phyloP scores from a whole-genome alignment of 2,888 invertebrate genomes.

The Drosophila nigricruria region DNA sequence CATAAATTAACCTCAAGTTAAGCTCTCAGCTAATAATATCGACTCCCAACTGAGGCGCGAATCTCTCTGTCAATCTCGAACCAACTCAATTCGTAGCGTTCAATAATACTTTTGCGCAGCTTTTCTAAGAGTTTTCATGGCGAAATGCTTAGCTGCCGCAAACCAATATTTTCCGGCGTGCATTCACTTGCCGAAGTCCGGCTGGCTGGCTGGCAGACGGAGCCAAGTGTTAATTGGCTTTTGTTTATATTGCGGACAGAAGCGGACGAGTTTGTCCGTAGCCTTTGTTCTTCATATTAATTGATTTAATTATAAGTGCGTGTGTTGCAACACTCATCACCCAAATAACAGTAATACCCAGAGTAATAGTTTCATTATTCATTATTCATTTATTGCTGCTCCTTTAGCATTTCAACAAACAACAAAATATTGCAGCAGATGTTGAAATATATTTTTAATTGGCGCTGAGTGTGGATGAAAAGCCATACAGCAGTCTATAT shows the following conservation, averaged over 20 bases:
- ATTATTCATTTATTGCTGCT: background rate
- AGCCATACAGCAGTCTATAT: background rate
- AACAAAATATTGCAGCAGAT: constrained; percentile 32
- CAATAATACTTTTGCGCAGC: constrained; percentile 28
- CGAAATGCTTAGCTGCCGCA: constrained; percentile 30
- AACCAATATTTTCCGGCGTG: constrained; percentile 55
- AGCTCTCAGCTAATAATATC: background rate
- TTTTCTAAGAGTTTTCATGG: constrained; percentile 39
- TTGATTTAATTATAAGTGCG: constrained; percentile 46
- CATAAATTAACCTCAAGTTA: background rate
- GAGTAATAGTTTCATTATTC: constrained; percentile 9
- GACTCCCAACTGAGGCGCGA: background rate
- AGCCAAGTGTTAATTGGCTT: constrained; percentile 60
- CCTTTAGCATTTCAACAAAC: background rate
- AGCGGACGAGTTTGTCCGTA: constrained; percentile 7
- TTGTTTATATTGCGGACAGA: constrained; percentile 13
- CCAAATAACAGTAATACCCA: constrained; percentile 13
- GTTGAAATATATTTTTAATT: constrained; percentile 42
- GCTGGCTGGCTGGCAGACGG: background rate
- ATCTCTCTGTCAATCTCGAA: background rate
- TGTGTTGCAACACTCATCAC: constrained; percentile 4
- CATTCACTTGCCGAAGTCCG: constrained; percentile 26
- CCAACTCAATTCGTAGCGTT: background rate
- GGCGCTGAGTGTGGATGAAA: constrained; percentile 20
- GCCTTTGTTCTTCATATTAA: constrained; percentile 24